phyloP scores from a whole-genome alignment of 2,113 vertebrate species.

The Telmatochromis sp. region DNA sequence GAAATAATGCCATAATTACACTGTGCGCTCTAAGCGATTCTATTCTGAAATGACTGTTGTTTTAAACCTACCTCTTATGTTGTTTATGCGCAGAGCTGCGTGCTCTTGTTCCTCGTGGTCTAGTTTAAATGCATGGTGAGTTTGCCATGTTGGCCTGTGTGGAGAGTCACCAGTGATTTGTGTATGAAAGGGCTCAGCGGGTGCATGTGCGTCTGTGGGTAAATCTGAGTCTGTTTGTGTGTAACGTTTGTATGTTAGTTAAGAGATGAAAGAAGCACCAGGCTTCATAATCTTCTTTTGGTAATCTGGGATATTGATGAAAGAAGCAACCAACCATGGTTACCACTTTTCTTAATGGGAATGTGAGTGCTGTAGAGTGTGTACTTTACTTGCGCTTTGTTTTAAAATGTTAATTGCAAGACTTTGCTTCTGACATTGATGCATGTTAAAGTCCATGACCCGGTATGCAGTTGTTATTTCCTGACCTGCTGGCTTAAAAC shows the following conservation, averaged over 20 bases:
- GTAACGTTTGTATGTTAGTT: background rate
- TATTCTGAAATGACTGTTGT: background rate
- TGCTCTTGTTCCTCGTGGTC: background rate
- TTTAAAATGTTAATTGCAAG: background rate
- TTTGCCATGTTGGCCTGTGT: background rate
- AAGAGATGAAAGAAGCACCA: background rate
- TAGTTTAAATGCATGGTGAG: constrained; percentile 16
- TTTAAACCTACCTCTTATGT: background rate
- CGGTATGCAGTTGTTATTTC: background rate
- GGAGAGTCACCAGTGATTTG: background rate
- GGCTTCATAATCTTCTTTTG: constrained; percentile 14
- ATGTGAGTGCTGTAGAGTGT: background rate
- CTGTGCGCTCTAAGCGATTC: background rate
- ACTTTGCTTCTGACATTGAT: background rate
- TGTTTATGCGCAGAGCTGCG: background rate
- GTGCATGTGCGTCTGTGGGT: background rate
- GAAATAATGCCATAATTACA: background rate
- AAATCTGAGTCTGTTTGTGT: background rate
- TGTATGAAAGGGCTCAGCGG: background rate
- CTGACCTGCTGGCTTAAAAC: background rate
- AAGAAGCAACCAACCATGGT: background rate
- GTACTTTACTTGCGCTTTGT: background rate
- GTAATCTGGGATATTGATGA: constrained; percentile 27
- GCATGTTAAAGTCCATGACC: background rate
- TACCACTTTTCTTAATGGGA: background rate